These are phyloP conservation scores for Andrena marginata DNA, from an alignment of 2,888 invertebrate genomes.

Conservation along the genomic window DNA sequence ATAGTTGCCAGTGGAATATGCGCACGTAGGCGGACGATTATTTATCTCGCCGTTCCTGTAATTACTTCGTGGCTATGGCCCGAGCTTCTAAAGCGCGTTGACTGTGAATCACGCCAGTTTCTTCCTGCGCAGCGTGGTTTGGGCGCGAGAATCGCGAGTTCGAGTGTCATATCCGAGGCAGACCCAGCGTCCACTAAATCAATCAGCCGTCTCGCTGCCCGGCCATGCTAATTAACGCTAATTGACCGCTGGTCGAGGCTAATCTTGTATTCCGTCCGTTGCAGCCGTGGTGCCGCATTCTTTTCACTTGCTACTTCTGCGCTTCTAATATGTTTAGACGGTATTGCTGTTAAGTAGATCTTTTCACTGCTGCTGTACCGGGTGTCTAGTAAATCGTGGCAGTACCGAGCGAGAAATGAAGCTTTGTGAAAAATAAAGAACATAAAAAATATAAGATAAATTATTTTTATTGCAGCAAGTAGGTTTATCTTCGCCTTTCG, in stretches of 20 bases:
- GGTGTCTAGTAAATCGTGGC: background rate
- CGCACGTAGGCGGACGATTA: slow-evolving; percentile 69
- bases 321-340: background rate
- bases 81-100: slow-evolving; percentile 59
- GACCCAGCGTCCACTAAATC: slow-evolving; percentile 74
- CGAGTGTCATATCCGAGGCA: slow-evolving; percentile 41
- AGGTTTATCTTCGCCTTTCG: too few species aligned
- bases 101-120: slow-evolving; percentile 65
- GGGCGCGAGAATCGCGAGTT: slow-evolving; percentile 43
- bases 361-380: background rate
- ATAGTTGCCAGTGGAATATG: slow-evolving; percentile 54
- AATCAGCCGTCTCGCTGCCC: slow-evolving; percentile 66
- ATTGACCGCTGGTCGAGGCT: slow-evolving; percentile 72
- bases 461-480: too few species aligned
- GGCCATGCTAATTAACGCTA: slow-evolving; percentile 76
- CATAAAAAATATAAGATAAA: too few species aligned
- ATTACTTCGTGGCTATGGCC: slow-evolving; percentile 66
- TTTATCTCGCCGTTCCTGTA: slow-evolving; percentile 72
- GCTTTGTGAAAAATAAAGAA: too few species aligned
- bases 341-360: background rate
- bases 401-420: too few species aligned
- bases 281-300: background rate
- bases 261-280: slow-evolving; percentile 28
- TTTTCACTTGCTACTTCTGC: slow-evolving; percentile 9
- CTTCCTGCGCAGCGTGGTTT: slow-evolving; percentile 21